These are phyloP conservation scores for Platanista minor DNA, from an alignment of 2,113 vertebrate species.

Conservation along the genomic window DNA sequence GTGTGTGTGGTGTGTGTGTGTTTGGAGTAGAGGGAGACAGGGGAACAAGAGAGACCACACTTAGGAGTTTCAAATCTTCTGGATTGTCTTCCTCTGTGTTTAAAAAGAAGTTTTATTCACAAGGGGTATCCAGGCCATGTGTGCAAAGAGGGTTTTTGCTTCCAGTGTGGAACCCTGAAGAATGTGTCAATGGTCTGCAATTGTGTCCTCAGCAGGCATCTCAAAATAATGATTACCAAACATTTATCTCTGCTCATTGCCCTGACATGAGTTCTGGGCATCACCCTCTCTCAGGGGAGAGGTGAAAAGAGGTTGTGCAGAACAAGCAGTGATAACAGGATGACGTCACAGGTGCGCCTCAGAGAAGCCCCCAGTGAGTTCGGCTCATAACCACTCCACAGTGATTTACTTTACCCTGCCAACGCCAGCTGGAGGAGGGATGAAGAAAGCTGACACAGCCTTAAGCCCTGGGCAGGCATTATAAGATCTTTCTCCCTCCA, in stretches of 20 bases:
- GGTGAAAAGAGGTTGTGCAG: slow-evolving; percentile 71
- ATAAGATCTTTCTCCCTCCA: slow-evolving; percentile 77
- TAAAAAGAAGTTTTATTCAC: slow-evolving; percentile 14
- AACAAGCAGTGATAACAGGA: slow-evolving; percentile 64
- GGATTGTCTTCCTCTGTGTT: background rate
- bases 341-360: slow-evolving; percentile 66
- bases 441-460: slow-evolving; percentile 53
- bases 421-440: slow-evolving; percentile 70
- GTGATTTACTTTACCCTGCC: slow-evolving; percentile 64
- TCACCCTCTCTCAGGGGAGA: slow-evolving; percentile 71
- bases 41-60: background rate
- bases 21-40: background rate
- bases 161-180: slow-evolving; percentile 42
- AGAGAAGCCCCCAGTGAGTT: slow-evolving; percentile 65
- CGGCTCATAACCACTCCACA: background rate
- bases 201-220: slow-evolving; percentile 66
- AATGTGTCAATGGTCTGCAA: slow-evolving; percentile 44
- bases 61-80: slow-evolving; percentile 19
- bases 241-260: slow-evolving; percentile 68
- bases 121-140: background rate
- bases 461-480: slow-evolving; percentile 59
- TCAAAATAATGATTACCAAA: slow-evolving; percentile 72
- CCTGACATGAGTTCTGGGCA: slow-evolving; percentile 74
- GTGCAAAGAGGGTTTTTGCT: slow-evolving; percentile 30
- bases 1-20: background rate